phyloP scores from a whole-genome alignment of 2,888 invertebrate genomes.

The Resseliella maxima region DNA sequence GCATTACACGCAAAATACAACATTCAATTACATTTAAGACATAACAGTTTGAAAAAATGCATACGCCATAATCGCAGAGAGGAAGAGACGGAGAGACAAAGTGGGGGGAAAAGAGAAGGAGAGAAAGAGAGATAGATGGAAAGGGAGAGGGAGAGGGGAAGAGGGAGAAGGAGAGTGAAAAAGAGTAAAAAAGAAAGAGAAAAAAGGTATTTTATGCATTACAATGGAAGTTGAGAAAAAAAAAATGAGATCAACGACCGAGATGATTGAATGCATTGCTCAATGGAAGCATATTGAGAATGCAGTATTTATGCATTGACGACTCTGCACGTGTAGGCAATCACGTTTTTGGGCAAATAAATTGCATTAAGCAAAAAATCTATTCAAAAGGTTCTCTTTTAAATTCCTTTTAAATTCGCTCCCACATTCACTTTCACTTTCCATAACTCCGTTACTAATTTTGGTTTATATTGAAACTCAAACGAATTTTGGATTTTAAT shows the following conservation, averaged over 20 bases:
- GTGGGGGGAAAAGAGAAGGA: too few relatives aligned
- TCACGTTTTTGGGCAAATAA: too few relatives aligned
- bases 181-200: too few relatives aligned
- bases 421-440: background rate
- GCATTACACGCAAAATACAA: constrained; percentile 53
- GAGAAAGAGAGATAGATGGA: too few relatives aligned
- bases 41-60: background rate
- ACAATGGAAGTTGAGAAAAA: background rate
- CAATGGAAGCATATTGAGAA: constrained; percentile 28
- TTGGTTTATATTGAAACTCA: too few relatives aligned
- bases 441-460: too few relatives aligned
- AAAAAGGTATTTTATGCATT: background rate
- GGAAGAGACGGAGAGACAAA: background rate
- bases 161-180: too few relatives aligned
- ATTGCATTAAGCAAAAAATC: background rate
- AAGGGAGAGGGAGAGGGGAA: too few relatives aligned
- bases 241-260: constrained; percentile 20
- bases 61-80: background rate
- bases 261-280: constrained; percentile 45
- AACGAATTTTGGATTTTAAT: too few relatives aligned
- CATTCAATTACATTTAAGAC: constrained; percentile 44
- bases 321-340: background rate
- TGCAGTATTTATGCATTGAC: background rate
- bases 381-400: too few relatives aligned
- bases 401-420: too few relatives aligned